phyloP scores from a whole-genome alignment of 2,888 invertebrate species.

The Hyalella azteca region DNA sequence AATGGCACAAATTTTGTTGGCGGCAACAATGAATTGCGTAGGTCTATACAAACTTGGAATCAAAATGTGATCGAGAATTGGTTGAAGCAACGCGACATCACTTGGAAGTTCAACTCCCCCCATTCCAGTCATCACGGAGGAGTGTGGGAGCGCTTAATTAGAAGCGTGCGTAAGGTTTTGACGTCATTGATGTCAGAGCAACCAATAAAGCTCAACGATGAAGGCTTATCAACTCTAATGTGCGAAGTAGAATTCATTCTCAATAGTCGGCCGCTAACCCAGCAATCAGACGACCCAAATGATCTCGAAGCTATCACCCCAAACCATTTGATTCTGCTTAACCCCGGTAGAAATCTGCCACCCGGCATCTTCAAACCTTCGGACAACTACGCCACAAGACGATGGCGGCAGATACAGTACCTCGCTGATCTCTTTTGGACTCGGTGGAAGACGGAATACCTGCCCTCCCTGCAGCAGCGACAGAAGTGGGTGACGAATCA shows the following conservation, averaged over 20 bases:
- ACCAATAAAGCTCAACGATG: constrained; percentile 31
- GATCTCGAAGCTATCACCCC: too few relatives aligned
- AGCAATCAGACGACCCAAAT: too few relatives aligned
- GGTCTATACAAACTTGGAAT: constrained; percentile 13
- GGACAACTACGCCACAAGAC: too few relatives aligned
- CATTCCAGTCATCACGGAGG: constrained; percentile 8
- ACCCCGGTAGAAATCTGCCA: too few relatives aligned
- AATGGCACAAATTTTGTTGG: constrained; percentile 36
- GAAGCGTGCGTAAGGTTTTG: constrained; percentile 24
- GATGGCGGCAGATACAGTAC: too few relatives aligned
- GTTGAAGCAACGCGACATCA: background rate
- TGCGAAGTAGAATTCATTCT: constrained; percentile 39
- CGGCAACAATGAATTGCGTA: background rate
- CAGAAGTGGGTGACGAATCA: too few relatives aligned
- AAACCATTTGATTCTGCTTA: too few relatives aligned
- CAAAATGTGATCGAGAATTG: background rate
- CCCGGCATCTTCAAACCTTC: too few relatives aligned
- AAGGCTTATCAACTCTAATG: constrained; percentile 28
- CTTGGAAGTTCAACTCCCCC: constrained; percentile 26
- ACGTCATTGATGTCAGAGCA: background rate
- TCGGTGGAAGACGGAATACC: too few relatives aligned
- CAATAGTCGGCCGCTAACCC: background rate
- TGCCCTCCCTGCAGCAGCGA: too few relatives aligned
- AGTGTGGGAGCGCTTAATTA: constrained; percentile 38
- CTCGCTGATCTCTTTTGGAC: too few relatives aligned